Evolutionary conservation across 1,140 invertebrate genomes (phyloP).

Genomic region (Monochamus saltuarius): DNA sequence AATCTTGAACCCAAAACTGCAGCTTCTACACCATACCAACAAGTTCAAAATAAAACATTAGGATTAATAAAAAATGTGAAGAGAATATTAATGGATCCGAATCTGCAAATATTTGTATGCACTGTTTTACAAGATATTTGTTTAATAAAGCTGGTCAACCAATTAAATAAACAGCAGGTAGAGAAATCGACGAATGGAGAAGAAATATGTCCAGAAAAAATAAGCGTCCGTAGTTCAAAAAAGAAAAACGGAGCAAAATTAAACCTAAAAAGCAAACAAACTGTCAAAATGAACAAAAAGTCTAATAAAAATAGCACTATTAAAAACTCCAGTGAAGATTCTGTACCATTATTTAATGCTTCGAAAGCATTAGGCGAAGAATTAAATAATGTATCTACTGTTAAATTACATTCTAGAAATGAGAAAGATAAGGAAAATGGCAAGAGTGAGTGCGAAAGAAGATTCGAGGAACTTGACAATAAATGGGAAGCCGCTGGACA

Average conservation of each 20-base stretch:
- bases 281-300: not conserved
- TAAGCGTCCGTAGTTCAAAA: not conserved
- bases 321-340: not conserved
- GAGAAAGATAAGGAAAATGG: conserved; percentile 32
- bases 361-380: not conserved
- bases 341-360: not conserved
- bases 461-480: conserved; percentile 36
- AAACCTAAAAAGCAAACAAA: conserved; percentile 5
- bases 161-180: conserved; percentile 18
- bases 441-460: conserved; percentile 39
- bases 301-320: not conserved
- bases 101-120: conserved; percentile 24
- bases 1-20: conserved; percentile 7
- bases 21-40: not conserved
- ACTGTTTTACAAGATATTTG: conserved; percentile 30
- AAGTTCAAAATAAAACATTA: not conserved
- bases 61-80: conserved; percentile 14
- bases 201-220: not conserved
- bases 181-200: not conserved
- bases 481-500: conserved; percentile 28
- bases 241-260: too few relatives aligned
- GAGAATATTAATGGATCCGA: conserved; percentile 12
- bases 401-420: not conserved
- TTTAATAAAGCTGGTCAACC: conserved; percentile 25
- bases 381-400: not conserved